Percentiles rank a stretch among this genome's conserved stretches.
Evolutionary conservation across 2,797 vertebrate genomes (phyloP).

Genomic region (Pseudopleuronectes americanus): DNA sequence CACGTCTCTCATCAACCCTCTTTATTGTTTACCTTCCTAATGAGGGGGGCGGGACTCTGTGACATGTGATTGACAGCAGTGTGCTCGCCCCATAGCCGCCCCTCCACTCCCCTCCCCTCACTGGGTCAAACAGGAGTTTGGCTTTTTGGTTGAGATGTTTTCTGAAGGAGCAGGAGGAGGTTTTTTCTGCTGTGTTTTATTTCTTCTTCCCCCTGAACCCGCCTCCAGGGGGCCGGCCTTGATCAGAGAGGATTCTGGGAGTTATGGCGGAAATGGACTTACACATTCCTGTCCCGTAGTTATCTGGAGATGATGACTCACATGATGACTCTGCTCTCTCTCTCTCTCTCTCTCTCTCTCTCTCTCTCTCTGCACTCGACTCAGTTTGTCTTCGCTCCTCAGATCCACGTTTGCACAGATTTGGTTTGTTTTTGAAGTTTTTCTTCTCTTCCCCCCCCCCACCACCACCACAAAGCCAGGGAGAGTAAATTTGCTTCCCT

Average conservation of each 20-base stretch:
- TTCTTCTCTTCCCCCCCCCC: conserved; percentile 41
- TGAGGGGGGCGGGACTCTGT: conserved; percentile 94
- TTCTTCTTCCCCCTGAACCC: conserved; percentile 15
- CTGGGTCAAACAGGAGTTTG: conserved; percentile 79
- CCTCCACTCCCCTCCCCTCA: conserved; percentile 66
- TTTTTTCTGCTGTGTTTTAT: conserved; percentile 38
- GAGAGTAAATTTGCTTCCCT: conserved; percentile 54
- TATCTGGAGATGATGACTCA: conserved; percentile 57
- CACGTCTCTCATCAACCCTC: conserved; percentile 92
- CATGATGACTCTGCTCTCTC: conserved; percentile 36
- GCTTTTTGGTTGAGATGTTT: conserved; percentile 84
- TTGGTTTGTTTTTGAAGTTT: conserved; percentile 10
- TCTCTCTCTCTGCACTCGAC: neutral
- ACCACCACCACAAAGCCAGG: neutral
- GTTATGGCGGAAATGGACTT: conserved; percentile 44
- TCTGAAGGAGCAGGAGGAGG: conserved; percentile 52
- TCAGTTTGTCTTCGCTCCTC: neutral
- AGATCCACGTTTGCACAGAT: conserved; percentile 28
- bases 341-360: neutral
- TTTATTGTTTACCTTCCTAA: conserved; percentile 99
- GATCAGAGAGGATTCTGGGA: conserved; percentile 63
- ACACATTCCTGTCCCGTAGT: conserved; percentile 47
- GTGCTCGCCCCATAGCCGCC: conserved; percentile 73
- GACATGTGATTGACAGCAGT: conserved; percentile 91
- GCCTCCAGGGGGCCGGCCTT: conserved; percentile 53